Evolutionary conservation across 2,888 invertebrate genomes (phyloP), one percentile per base, ranked within the genome.

Genomic region (Ryuthela nishihirai): DNA sequence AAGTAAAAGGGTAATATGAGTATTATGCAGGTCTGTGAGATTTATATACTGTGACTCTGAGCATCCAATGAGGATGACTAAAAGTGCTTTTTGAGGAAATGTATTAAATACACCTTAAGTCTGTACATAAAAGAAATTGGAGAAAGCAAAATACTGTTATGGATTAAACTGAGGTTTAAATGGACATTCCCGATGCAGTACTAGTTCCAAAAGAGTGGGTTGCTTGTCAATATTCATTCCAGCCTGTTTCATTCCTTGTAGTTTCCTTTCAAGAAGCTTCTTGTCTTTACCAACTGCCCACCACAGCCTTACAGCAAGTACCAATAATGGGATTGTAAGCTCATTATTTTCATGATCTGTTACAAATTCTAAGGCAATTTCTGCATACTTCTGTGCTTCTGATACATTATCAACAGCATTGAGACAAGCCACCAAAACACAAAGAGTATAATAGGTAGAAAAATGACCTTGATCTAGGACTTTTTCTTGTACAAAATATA

Each of bases 231-330:
- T 59, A 25, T 60, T 61, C 10, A 59, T 32, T 7, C 67, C 65
- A 6, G 58, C 43, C 21, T 52, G 47, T n/a, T 71, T 44, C 39
- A 71, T 45, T 24, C 55, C 66, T 23, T 68, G 53, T 17, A 71
- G 53, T 48, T 62, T 64, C 38, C 48, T 65, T 49, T 74, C 74
- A 21, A 74, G 60, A 12, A 69, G 68, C 15, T 64, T 64, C 50
- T 74, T 74, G 40, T 73, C 72, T 45, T 70, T 70, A 0, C 73
- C 73, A 12, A 72, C 64, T 24, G 69, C 68, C 73, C 74, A 74
- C 44, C 71, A 70, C 17, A 74, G 64, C 32, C 73, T 64, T 9
- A 72, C 68, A n/a, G 69, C 64, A 9, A 69, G 56, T 40, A 72
- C 65, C 35, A 74, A 42, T 48, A 74, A 62, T 6, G 74, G 70